Conservation (phyloP, 2,888 invertebrate species). For the Tipula vernalis region DNA sequence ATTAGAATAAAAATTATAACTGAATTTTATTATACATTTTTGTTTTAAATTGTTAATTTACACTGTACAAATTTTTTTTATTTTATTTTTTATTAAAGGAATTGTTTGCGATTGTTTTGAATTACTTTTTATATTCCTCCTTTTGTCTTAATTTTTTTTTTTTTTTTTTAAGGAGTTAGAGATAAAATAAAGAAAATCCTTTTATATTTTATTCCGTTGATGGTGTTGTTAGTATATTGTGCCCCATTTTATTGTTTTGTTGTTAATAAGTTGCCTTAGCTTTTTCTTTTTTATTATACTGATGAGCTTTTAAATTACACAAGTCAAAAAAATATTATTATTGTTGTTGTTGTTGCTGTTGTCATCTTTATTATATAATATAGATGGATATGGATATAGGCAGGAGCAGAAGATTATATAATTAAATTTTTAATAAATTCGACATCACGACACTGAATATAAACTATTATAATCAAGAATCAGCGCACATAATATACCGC, state of each 20-base stretch:
- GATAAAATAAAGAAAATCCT: not conserved
- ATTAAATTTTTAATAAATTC: not conserved
- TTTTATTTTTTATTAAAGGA: not conserved
- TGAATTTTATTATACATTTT: not conserved
- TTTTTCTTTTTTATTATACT: not conserved
- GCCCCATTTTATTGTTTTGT: not conserved
- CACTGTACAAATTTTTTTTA: not conserved
- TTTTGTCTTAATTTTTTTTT: not conserved
- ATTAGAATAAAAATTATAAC: not conserved
- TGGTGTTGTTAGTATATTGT: not conserved
- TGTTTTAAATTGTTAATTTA: not conserved
- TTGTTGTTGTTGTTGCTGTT: not conserved
- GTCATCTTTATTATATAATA: not conserved
- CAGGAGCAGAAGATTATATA: not conserved
- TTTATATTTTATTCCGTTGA: not conserved
- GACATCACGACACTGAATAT: not conserved
- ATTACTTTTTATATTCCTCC: conserved; percentile 4
- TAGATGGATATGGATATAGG: too few relatives aligned
- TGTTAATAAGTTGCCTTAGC: not conserved
- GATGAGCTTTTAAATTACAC: conserved; percentile 4
- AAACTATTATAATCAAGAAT: not conserved
- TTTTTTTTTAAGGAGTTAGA: not conserved
- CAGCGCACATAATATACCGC: not conserved
- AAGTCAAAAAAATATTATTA: not conserved
- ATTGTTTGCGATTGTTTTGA: conserved; percentile 4